Evolutionary conservation across 1,140 invertebrate species (phyloP), one percentile per base, ranked within the genome.

Genomic region (Drosophila ironensis): DNA sequence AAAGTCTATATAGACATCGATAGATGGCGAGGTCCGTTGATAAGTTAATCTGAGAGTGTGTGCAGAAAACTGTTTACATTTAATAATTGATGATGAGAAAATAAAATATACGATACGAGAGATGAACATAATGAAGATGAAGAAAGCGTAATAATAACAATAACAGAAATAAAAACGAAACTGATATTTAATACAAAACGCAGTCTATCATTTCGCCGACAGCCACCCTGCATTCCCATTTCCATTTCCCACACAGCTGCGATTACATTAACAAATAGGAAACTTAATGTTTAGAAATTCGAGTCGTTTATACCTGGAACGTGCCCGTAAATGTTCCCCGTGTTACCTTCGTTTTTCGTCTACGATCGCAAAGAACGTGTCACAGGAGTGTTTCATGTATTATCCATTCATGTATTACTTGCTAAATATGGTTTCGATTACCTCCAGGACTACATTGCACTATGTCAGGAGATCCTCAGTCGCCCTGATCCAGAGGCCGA

Each of bases 381-480:
- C 51, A 8, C 11, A 38, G 27, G 28, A 12, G 9, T 25, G 24
- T 4, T 28, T 56, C 47, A 45, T 20, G 37, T 46, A 71, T 71
- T 19, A 45, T 45, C 40, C 44, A 6, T 42, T 8, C 40, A 30
- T 50, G 48, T 57, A 42, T 60, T 44, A 46, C 42, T 22, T 25
- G 27, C 53, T 14, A 28, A 48, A 17, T 50, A 28, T 44, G 27
- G 35, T 35, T 57, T 74, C 42, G 37, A 51, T 12, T 24, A 30
- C 8, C 60, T 51, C 50, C 52, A 89, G 88, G 88, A 89, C 69
- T 89, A 89, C 59, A 89, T 89, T 78, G 88, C 88, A 56, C 87
- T 89, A 27, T 89, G 88, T 73, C 88, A 89, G 76, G 88, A 89
- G 77, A 89, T 89, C 53, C 46, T 89, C 56, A 89, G 88, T 70